phyloP scores from a whole-genome alignment of 2,888 invertebrate genomes.

The Carabus problematicus region DNA sequence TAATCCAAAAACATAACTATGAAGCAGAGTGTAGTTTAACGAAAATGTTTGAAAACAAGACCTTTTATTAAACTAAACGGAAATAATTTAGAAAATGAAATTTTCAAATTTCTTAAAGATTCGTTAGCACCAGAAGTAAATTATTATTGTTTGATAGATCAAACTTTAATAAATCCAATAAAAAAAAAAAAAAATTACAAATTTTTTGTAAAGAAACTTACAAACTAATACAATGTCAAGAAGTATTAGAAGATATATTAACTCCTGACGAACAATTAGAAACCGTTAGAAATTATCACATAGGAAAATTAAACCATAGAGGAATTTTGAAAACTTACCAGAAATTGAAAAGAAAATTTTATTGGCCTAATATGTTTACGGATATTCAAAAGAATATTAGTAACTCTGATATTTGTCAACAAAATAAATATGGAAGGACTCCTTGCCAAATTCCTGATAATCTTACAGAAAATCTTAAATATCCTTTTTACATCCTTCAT shows the following conservation, averaged over 20 bases:
- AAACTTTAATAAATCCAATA: conserved; percentile 18
- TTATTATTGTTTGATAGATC: conserved; percentile 27
- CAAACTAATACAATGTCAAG: conserved; percentile 25
- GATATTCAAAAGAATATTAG: conserved; percentile 9
- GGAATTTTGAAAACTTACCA: conserved; percentile 14
- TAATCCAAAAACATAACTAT: conserved; percentile 24
- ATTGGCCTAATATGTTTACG: background rate
- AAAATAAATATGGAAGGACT: conserved; percentile 5
- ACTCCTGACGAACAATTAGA: conserved; percentile 24
- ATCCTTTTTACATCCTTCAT: background rate
- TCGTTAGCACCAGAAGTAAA: conserved; percentile 25
- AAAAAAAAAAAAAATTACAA: conserved; percentile 12
- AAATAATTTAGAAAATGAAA: conserved; percentile 25
- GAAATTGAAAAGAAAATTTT: conserved; percentile 1
- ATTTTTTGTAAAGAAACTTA: conserved; percentile 17
- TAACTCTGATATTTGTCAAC: background rate
- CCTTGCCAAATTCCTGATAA: conserved; percentile 5
- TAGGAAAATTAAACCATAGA: conserved; percentile 1
- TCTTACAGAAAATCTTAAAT: background rate
- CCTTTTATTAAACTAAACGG: conserved; percentile 17
- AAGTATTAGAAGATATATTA: conserved; percentile 28
- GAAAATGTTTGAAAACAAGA: conserved; percentile 25
- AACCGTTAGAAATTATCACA: conserved; percentile 24
- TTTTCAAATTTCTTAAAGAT: conserved; percentile 28
- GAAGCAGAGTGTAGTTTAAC: conserved; percentile 6